Evolutionary conservation across 2,113 vertebrate genomes (phyloP), one percentile per base, ranked within the genome.

Genomic region (Gallinago undulata): DNA sequence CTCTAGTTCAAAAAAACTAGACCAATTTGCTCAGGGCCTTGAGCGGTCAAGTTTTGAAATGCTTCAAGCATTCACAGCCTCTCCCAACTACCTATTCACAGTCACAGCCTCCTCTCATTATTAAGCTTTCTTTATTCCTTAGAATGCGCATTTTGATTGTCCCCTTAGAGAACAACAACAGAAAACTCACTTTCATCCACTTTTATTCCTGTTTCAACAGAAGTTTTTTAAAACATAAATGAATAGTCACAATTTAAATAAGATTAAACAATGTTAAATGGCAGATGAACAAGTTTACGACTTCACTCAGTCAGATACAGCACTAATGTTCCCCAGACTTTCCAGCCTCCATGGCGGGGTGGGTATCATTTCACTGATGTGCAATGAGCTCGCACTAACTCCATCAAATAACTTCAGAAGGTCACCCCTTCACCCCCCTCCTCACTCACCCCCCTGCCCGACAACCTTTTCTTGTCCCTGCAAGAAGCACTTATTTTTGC

Each of bases 391-490:
- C 1, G 0, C 30, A 30, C 3, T 62, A 67, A 56, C 45, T 53
- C 33, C 33, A 51, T 22, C 37, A 85, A 47, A 17, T 66, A 22
- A 14, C 2, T 30, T 56, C 25, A 67, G n/a, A 48, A 70, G 9
- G 19, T 51, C 19, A 50, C 33, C 4, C 21, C 7, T 81, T 76
- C 33, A 18, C 13, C 9, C 10, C 67, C 25, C 21, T 41, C 12
- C 68, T 56, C 30, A 30, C 18, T 28, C 39, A 76, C 5, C 1
- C 2, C 7, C 3, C 19, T 4, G 3, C 12, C 7, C 7, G 24
- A 66, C 10, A 7, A 77, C 18, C 11, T 72, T 33, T 80, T 5
- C 62, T 24, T 63, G 25, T 41, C 13, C 22, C 11, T 48, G 22
- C 33, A 84, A 70, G 14, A 50, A n/a, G 7, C 15, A 19, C 22